These are phyloP conservation scores for Falco columbarius DNA, from an alignment of 2,797 vertebrate genomes.

Conservation along the genomic window DNA sequence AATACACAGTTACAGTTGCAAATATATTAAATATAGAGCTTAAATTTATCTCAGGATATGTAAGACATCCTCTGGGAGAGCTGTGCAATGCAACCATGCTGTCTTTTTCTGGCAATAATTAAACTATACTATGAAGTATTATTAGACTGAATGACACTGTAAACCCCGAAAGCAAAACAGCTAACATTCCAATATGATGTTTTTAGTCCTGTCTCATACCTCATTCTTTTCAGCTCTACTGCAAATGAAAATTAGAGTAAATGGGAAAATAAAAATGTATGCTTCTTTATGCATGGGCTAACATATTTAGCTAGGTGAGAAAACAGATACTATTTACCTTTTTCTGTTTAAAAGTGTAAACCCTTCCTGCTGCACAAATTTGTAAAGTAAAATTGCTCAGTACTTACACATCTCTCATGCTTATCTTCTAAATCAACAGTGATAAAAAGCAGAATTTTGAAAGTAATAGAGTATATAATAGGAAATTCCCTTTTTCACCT, in stretches of 20 bases:
- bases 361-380: slow-evolving; percentile 15
- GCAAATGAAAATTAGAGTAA: slow-evolving; percentile 51
- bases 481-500: slow-evolving; percentile 36
- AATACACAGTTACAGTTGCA: slow-evolving; percentile 12
- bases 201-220: slow-evolving; percentile 8
- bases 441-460: slow-evolving; percentile 44
- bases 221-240: slow-evolving; percentile 43
- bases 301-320: slow-evolving; percentile 29
- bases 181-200: slow-evolving; percentile 3
- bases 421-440: slow-evolving; percentile 56
- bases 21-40: slow-evolving; percentile 48
- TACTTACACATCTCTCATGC: background rate
- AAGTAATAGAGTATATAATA: slow-evolving; percentile 35
- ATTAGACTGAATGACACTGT: slow-evolving; percentile 28
- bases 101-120: slow-evolving; percentile 69
- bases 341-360: slow-evolving; percentile 49
- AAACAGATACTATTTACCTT: slow-evolving; percentile 55
- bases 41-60: slow-evolving; percentile 34
- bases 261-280: slow-evolving; percentile 8
- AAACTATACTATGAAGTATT: slow-evolving; percentile 27
- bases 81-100: background rate
- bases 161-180: slow-evolving; percentile 55
- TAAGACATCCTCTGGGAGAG: slow-evolving; percentile 52
- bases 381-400: slow-evolving; percentile 38
- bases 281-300: slow-evolving; percentile 1